phyloP scores from a whole-genome alignment of 2,113 vertebrate genomes.

The Podiceps cristatus region DNA sequence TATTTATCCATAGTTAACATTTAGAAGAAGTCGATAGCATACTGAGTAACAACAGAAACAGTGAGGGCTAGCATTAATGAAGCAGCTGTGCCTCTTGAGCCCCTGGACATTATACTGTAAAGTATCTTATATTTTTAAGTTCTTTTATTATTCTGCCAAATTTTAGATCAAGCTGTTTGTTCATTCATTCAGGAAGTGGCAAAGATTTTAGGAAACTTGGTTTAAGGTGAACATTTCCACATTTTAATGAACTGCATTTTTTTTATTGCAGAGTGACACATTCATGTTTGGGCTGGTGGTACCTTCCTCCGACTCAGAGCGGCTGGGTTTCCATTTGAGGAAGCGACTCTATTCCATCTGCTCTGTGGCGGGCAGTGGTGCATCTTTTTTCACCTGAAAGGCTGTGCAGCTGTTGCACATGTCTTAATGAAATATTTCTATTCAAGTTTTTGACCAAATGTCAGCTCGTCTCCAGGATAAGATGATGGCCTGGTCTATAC shows the following conservation, averaged over 20 bases:
- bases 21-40: neutral
- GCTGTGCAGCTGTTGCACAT: neutral
- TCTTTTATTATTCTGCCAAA: neutral
- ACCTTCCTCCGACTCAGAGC: neutral
- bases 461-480: neutral
- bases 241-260: neutral
- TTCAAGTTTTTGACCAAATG: neutral
- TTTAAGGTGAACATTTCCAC: neutral
- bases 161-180: neutral
- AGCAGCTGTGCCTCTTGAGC: neutral
- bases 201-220: neutral
- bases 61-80: neutral
- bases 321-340: neutral
- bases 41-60: neutral
- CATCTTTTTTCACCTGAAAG: neutral
- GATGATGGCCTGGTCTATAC: rapidly evolving
- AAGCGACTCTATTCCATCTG: neutral
- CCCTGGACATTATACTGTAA: neutral
- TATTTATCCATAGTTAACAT: neutral
- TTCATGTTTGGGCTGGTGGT: neutral
- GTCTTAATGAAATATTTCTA: neutral
- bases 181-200: neutral
- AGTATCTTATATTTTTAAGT: neutral
- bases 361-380: neutral
- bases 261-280: neutral